Conservation (phyloP, 2,113 vertebrate species). For the Ellobius talpinus region DNA sequence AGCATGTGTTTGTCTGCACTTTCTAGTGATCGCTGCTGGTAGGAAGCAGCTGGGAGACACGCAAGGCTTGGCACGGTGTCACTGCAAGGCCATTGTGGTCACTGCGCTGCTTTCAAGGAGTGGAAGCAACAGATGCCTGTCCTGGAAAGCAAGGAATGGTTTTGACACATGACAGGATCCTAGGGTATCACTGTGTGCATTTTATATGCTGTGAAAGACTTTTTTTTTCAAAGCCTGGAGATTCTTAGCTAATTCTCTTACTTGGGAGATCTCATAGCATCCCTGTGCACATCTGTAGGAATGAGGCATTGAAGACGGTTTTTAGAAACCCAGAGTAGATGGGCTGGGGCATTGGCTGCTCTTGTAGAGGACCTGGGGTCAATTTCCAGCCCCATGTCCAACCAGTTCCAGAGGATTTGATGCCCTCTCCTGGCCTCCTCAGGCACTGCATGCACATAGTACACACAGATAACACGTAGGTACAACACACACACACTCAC, state of each 20-base stretch:
- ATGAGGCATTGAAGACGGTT: neutral
- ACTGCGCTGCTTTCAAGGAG: constrained; percentile 54
- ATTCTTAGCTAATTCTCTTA: constrained; percentile 45
- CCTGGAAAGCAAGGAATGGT: constrained; percentile 74
- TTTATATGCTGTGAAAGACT: constrained; percentile 61
- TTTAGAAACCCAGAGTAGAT: neutral
- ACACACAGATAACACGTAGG: neutral
- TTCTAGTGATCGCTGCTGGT: neutral
- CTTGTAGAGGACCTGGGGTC: neutral
- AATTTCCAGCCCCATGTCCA: neutral
- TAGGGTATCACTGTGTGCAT: constrained; percentile 45
- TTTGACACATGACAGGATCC: constrained; percentile 63
- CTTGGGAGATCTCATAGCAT: neutral
- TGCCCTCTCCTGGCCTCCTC: neutral
- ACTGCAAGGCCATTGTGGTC: neutral
- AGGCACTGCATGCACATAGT: neutral
- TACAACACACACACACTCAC: neutral
- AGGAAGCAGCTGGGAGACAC: constrained; percentile 80
- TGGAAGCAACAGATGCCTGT: constrained; percentile 74
- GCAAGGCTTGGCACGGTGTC: constrained; percentile 46
- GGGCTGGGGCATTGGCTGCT: neutral
- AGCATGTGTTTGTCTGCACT: neutral
- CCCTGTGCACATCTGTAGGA: neutral
- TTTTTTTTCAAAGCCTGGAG: constrained; percentile 40
- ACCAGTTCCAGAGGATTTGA: neutral